phyloP scores from a whole-genome alignment of 2,888 invertebrate species.

The Sinotaia quadrata region DNA sequence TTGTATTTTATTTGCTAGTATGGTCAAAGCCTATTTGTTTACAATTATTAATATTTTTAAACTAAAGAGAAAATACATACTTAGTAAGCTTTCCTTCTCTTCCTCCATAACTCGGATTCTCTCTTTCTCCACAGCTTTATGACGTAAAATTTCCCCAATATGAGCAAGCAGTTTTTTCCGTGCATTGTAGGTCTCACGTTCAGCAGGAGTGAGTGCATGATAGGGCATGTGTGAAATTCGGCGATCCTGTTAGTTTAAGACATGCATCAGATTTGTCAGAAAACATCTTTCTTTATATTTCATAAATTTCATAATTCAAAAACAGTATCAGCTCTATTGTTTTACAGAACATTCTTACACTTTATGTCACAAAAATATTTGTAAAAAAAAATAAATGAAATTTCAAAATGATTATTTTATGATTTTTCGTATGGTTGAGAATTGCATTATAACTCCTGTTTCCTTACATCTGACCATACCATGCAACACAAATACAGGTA shows the following conservation, averaged over 20 bases:
- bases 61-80: constrained; percentile 56
- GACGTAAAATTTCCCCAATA: constrained; percentile 64
- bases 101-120: constrained; percentile 61
- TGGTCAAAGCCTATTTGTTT: background rate
- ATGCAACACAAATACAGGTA: too few species aligned
- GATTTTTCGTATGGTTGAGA: too few species aligned
- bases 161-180: constrained; percentile 64
- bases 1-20: background rate
- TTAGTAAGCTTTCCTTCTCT: constrained; percentile 55
- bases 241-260: constrained; percentile 57
- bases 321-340: too few species aligned
- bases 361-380: too few species aligned
- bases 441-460: too few species aligned
- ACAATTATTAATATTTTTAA: background rate
- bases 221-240: constrained; percentile 72
- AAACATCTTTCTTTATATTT: too few species aligned
- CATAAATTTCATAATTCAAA: too few species aligned
- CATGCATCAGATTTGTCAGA: too few species aligned
- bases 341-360: too few species aligned
- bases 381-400: too few species aligned
- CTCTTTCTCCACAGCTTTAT: constrained; percentile 68
- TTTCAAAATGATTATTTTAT: too few species aligned
- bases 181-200: constrained; percentile 70
- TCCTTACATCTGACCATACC: too few species aligned
- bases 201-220: constrained; percentile 70